Base-by-base conservation (phyloP, 1,140 invertebrate genomes). In the Eriosoma lanigerum region DNA sequence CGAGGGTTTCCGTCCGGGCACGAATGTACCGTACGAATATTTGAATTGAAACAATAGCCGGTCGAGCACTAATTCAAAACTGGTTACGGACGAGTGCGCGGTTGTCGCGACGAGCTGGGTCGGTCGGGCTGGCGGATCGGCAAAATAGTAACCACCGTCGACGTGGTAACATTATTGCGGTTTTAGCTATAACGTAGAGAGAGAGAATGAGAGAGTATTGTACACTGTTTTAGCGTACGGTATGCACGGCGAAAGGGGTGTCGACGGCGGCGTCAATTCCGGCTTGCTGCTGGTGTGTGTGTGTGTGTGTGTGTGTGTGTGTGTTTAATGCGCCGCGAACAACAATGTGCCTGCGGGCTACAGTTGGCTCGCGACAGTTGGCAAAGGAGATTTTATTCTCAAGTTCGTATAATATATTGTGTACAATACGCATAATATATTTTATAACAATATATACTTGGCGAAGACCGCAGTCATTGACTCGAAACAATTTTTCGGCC, bases 1-100 rank as follows among this genome's bases (percentile, higher is more conserved):
- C 29, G 56, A 62, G 75, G 75, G 75, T 75, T 58, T 58, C 38
- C 54, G 26, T 38, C 32, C 32, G 32, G 32, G 32, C 8, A 38
- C 32, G 32, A 38, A 38, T 8, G 32, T 3, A 8, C 1, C 46
- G 44, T 38, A 24, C 64, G 44, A 48, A 76, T 38, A 38, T 76
- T 76, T 76, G 73, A 62, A 78, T 60, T 78, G 75, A 78, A 78
- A 78, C 75, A 78, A 78, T 78, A 78, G 75, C 75, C n/a, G 32
- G 75, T 56, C n/a, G 32, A 46, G 54, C 54, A 58, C 26, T 58
- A 58, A 78, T 78, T 60, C 75, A 62, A 78, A 78, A 78, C 75
- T 48, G 75, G 75, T 78, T 48, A 58, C 21, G 75, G 38, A 17
- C 21, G 15, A 17, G 54, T 4, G 38, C 32, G 44, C 56, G 54